Evolutionary conservation across 2,113 vertebrate species (phyloP).

Genomic region (Piprites chloris): DNA sequence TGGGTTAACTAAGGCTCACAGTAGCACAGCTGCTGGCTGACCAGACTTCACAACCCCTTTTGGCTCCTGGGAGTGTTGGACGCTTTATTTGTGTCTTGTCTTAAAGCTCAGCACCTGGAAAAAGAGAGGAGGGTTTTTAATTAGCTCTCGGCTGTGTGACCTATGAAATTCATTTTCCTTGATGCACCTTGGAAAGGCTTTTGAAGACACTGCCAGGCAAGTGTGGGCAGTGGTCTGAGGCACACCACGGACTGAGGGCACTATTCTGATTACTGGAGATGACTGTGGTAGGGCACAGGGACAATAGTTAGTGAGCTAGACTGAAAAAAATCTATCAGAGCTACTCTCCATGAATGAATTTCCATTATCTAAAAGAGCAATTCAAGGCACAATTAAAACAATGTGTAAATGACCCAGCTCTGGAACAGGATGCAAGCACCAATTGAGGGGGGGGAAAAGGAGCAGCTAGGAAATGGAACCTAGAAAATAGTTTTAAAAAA

Average conservation of each 20-base stretch:
- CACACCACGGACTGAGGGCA: neutral
- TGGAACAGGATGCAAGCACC: neutral
- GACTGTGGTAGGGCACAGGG: neutral
- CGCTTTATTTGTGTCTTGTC: neutral
- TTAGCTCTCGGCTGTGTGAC: neutral
- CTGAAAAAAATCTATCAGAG: neutral
- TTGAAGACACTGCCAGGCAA: neutral
- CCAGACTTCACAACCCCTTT: neutral
- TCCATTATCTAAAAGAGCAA: neutral
- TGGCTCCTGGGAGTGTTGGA: neutral
- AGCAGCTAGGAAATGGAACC: neutral
- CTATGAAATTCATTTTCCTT: neutral
- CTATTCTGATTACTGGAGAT: neutral
- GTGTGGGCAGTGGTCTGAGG: neutral
- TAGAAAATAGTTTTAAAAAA: neutral
- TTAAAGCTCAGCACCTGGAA: neutral
- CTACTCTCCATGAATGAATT: neutral
- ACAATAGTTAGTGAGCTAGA: neutral
- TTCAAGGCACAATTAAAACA: neutral
- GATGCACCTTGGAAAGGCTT: neutral
- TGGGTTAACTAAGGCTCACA: neutral
- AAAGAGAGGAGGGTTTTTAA: neutral
- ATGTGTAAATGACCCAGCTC: neutral
- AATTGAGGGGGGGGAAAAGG: rapidly evolving
- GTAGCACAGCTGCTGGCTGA: neutral